Conservation (phyloP, 2,888 invertebrate genomes). For the Notodonta ziczac region DNA sequence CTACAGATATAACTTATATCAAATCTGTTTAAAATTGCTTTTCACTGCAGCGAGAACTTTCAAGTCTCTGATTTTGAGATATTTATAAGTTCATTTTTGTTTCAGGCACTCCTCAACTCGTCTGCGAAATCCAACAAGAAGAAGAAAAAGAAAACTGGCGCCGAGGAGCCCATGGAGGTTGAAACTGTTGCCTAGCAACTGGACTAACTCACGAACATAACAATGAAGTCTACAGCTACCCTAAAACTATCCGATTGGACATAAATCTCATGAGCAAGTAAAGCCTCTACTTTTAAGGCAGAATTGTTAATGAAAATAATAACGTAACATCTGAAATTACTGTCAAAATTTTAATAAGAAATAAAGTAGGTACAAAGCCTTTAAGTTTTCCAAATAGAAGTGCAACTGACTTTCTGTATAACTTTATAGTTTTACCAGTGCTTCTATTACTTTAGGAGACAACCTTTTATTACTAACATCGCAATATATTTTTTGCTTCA, state of each 20-base stretch:
- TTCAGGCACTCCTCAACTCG: constrained; percentile 88
- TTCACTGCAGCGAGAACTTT: too few relatives aligned
- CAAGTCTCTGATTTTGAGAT: too few relatives aligned
- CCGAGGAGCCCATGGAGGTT: constrained; percentile 85
- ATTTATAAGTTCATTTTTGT: constrained; percentile 10
- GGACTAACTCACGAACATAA: constrained; percentile 31
- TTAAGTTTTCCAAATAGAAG: constrained; percentile 20
- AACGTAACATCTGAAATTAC: constrained; percentile 16
- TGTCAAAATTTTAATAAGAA: constrained; percentile 9
- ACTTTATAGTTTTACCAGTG: background rate
- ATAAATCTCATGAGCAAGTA: constrained; percentile 28
- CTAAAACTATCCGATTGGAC: constrained; percentile 35
- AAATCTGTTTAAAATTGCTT: background rate
- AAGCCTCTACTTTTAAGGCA: constrained; percentile 8
- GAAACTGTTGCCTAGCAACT: constrained; percentile 81
- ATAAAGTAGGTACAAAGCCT: constrained; percentile 13
- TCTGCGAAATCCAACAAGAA: constrained; percentile 94
- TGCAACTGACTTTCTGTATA: constrained; percentile 12
- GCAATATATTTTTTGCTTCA: constrained; percentile 19
- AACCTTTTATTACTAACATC: constrained; percentile 9
- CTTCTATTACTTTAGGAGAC: constrained; percentile 15
- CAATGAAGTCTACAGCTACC: constrained; percentile 50
- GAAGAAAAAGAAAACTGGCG: constrained; percentile 93
- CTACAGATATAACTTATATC: constrained; percentile 48
- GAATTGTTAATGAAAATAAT: constrained; percentile 12